Evolutionary conservation across 1,140 invertebrate genomes (phyloP).

Genomic region (Trissolcus basalis): DNA sequence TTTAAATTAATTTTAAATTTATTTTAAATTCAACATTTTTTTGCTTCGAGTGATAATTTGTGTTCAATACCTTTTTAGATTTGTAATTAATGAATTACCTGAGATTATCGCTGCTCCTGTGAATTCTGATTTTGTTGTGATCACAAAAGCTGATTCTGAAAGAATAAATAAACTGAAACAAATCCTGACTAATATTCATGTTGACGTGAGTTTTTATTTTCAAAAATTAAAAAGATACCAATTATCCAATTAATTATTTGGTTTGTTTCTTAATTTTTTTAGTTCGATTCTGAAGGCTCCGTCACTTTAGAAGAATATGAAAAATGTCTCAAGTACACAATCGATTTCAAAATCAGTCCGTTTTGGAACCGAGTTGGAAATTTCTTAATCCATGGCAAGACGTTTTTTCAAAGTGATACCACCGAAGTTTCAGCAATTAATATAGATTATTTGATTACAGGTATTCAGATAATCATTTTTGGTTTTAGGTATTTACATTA

Average conservation of each 20-base stretch:
- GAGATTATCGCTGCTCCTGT: too few relatives aligned
- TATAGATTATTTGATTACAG: constrained; percentile 46
- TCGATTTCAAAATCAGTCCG: constrained; percentile 52
- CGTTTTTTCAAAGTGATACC: constrained; percentile 40
- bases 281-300: neutral
- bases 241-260: too few relatives aligned
- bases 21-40: neutral
- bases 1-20: too few relatives aligned
- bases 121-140: too few relatives aligned
- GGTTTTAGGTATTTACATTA: neutral
- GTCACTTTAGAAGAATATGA: constrained; percentile 11
- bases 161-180: too few relatives aligned
- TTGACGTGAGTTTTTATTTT: too few relatives aligned
- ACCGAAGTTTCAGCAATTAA: constrained; percentile 39
- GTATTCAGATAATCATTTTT: constrained; percentile 21
- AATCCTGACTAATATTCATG: too few relatives aligned
- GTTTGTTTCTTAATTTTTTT: neutral
- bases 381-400: constrained; percentile 48
- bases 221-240: too few relatives aligned
- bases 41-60: too few relatives aligned
- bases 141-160: too few relatives aligned
- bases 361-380: constrained; percentile 57
- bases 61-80: too few relatives aligned
- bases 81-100: too few relatives aligned
- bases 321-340: constrained; percentile 53